Base-by-base conservation (phyloP, 2,888 invertebrate species). In the Urechis unicinctus region DNA sequence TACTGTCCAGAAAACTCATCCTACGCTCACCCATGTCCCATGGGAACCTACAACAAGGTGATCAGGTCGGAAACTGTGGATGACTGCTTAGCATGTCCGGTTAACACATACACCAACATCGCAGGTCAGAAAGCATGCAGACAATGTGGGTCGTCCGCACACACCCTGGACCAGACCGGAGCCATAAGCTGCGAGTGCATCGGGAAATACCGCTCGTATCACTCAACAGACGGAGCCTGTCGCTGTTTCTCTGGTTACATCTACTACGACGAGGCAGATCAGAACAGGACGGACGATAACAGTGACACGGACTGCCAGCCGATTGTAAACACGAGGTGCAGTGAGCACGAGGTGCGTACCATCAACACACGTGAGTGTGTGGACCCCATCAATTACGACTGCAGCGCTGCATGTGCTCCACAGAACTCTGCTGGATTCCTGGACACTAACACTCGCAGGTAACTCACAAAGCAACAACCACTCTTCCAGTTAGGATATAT, bases 121-220 rank as follows among this genome's bases (percentile, higher is more conserved):
- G 52, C 41, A 13, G 70, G 67, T 6, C 65, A 68, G 52, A 65
- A 63, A 22, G 55, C 60, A 0, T 75, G 75, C 61, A 59, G 62
- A 43, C 64, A 65, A 0, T 75, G 75, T 60, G 75, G 75, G 4
- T 70, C 69, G 43, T 67, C 70, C 1, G 62, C 74, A 1, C 46
- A 46, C 2, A 58, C 69, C 2, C 6, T 22, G 2, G 59, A 69
- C 2, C 22, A 25, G 3, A 57, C 45, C 4, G 69, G 71, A 2
- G 60, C 68, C n/a, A 24, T 66, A 1, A 30, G 43, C 13, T 75
- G 75, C 57, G 56, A 60, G 2, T 75, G 75, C 57, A 54, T 52
- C 1, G 75, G 75, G 2, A 64, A 63, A 22, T 68, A 66, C 58
- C 64, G 75, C n/a, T 48, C 58, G 26, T 73, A 68, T 67, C 73